These are phyloP conservation scores for Pecten maximus DNA, from an alignment of 2,888 invertebrate species.

Conservation along the genomic window DNA sequence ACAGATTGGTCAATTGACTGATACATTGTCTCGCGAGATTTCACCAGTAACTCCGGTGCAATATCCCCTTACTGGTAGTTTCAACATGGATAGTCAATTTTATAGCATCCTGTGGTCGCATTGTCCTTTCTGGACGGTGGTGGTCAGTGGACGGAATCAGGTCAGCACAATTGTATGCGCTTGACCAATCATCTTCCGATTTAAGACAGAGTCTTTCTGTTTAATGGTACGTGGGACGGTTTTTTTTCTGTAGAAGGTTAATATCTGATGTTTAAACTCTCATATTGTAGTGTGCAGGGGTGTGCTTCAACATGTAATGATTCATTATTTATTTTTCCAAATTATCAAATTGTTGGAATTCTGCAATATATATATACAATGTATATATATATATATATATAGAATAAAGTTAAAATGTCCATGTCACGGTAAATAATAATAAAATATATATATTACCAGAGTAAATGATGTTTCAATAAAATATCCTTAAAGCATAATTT, in stretches of 20 bases:
- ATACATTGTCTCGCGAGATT: background rate
- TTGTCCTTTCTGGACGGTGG: background rate
- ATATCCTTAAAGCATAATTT: too few species aligned
- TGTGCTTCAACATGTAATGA: too few species aligned
- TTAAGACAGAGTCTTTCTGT: background rate
- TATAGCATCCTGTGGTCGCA: background rate
- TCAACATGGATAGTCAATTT: background rate
- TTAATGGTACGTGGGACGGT: background rate
- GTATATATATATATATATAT: too few species aligned
- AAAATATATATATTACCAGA: too few species aligned
- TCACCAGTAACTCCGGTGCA: background rate
- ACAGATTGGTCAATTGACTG: constrained; percentile 8
- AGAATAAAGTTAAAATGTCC: too few species aligned
- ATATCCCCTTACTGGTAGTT: background rate
- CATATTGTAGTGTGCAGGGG: too few species aligned
- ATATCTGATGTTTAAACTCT: background rate
- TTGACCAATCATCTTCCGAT: background rate
- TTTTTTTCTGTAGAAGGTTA: background rate
- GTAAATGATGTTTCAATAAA: too few species aligned
- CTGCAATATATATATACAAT: too few species aligned
- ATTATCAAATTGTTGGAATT: too few species aligned
- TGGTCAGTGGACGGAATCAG: constrained; percentile 15
- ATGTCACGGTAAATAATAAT: too few species aligned
- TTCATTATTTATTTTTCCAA: too few species aligned
- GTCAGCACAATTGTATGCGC: background rate